Evolutionary conservation across 2,113 vertebrate genomes (phyloP).

Genomic region (Paracanthobrama guichenoti): DNA sequence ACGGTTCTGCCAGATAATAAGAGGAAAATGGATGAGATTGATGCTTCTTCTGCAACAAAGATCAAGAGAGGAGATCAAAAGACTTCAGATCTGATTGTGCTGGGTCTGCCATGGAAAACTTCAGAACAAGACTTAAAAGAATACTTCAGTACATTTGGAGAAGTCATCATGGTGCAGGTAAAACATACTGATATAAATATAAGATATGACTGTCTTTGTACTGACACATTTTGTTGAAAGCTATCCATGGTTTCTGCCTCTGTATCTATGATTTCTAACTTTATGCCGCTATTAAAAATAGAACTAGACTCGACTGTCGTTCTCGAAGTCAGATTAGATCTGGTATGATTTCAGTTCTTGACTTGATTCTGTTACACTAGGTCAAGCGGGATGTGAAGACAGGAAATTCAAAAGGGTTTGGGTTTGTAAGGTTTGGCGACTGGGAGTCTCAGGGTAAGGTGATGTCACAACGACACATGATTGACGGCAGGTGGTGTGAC

Average conservation of each 20-base stretch:
- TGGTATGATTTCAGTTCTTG: neutral
- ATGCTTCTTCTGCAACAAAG: conserved; percentile 94
- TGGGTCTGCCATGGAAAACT: conserved; percentile 97
- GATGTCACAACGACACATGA: conserved; percentile 97
- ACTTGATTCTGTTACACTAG: conserved; percentile 64
- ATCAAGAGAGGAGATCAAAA: conserved; percentile 98
- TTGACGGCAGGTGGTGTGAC: conserved; percentile 98
- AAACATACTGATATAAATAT: conserved; percentile 19
- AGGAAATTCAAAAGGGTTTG: conserved; percentile 97
- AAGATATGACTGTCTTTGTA: neutral
- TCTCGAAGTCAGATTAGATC: neutral
- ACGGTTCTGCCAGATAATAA: conserved; percentile 86
- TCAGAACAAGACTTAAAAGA: conserved; percentile 97
- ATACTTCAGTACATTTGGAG: conserved; percentile 96
- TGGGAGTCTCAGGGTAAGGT: conserved; percentile 98
- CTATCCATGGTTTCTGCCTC: neutral
- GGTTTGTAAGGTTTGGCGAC: conserved; percentile 96
- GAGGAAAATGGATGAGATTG: conserved; percentile 98
- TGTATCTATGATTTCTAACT: neutral
- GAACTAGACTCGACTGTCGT: neutral
- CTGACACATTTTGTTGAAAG: neutral
- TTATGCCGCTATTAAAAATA: conserved; percentile 6
- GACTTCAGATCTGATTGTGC: conserved; percentile 94
- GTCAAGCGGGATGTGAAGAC: conserved; percentile 97
- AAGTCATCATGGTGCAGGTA: conserved; percentile 99